phyloP scores from a whole-genome alignment of 2,113 vertebrate species.

The Dicerorhinus sumatrensis region DNA sequence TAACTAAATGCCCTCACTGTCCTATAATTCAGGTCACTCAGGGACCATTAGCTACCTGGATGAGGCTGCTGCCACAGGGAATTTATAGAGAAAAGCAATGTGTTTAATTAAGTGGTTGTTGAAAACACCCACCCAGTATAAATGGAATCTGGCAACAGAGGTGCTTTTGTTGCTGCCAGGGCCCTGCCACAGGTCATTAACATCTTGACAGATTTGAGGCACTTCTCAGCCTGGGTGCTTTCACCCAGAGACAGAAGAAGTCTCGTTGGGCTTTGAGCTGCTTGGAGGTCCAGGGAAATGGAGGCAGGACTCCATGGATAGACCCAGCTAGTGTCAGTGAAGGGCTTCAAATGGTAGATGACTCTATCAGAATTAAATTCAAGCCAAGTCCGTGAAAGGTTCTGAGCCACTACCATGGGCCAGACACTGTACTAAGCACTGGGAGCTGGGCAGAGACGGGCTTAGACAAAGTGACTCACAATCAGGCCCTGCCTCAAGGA shows the following conservation, averaged over 20 bases:
- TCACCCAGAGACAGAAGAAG: conserved; percentile 40
- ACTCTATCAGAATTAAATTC: not conserved
- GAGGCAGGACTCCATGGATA: not conserved
- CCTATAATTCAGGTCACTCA: conserved; percentile 68
- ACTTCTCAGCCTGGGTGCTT: conserved; percentile 49
- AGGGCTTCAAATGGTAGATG: not conserved
- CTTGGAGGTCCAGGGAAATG: not conserved
- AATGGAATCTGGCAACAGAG: conserved; percentile 74
- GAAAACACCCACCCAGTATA: conserved; percentile 66
- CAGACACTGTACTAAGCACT: not conserved
- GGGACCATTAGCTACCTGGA: conserved; percentile 73
- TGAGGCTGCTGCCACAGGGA: conserved; percentile 61
- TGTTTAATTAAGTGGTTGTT: conserved; percentile 76
- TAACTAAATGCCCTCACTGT: conserved; percentile 67
- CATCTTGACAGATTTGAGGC: conserved; percentile 73
- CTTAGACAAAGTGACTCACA: not conserved
- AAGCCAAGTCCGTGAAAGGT: not conserved
- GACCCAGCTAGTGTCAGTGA: not conserved
- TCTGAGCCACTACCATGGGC: not conserved
- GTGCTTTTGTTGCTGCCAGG: conserved; percentile 66
- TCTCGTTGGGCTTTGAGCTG: not conserved
- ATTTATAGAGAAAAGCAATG: conserved; percentile 76
- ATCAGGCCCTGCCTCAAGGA: not conserved
- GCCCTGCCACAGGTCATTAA: conserved; percentile 76
- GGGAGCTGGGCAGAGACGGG: not conserved